Evolutionary conservation across 2,888 invertebrate genomes (phyloP).

Genomic region (Folsomia candida): DNA sequence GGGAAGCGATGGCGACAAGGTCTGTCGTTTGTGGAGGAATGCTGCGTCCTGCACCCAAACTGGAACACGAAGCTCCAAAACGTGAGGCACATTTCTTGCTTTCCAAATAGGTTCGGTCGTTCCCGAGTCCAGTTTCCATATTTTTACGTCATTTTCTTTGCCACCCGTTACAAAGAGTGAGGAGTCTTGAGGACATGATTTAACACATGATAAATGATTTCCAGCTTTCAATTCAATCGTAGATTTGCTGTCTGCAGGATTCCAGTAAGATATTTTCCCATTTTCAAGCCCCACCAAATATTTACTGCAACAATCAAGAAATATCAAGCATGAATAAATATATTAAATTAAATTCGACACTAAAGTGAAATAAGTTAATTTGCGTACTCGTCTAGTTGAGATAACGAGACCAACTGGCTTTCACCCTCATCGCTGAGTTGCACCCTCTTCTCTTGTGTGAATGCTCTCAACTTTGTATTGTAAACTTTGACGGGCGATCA

Average conservation of each 20-base stretch:
- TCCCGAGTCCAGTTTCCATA: slow-evolving; percentile 68
- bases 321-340: no score
- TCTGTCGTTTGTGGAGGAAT: slow-evolving; percentile 67
- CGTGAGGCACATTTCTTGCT: slow-evolving; percentile 71
- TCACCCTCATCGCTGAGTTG: slow-evolving; percentile 52
- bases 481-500: slow-evolving; percentile 66
- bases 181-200: slow-evolving; percentile 60
- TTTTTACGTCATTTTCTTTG: slow-evolving; percentile 79
- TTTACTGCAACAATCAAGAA: slow-evolving; percentile 53
- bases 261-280: slow-evolving; percentile 66
- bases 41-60: slow-evolving; percentile 80
- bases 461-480: slow-evolving; percentile 59
- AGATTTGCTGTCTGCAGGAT: slow-evolving; percentile 52
- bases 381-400: no score
- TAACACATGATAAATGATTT: slow-evolving; percentile 65
- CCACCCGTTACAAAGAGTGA: slow-evolving; percentile 82
- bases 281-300: slow-evolving; percentile 62
- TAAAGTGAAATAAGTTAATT: no score
- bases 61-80: slow-evolving; percentile 78
- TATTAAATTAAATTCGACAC: no score
- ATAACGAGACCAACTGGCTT: no score
- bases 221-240: slow-evolving; percentile 59
- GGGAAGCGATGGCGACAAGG: slow-evolving; percentile 69
- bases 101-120: slow-evolving; percentile 56
- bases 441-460: slow-evolving; percentile 58